A percentile compares a stretch with the other conserved stretches of the same genome.
Conservation (phyloP, 2,888 invertebrate species). For the Drosophila cyrtoloma region DNA sequence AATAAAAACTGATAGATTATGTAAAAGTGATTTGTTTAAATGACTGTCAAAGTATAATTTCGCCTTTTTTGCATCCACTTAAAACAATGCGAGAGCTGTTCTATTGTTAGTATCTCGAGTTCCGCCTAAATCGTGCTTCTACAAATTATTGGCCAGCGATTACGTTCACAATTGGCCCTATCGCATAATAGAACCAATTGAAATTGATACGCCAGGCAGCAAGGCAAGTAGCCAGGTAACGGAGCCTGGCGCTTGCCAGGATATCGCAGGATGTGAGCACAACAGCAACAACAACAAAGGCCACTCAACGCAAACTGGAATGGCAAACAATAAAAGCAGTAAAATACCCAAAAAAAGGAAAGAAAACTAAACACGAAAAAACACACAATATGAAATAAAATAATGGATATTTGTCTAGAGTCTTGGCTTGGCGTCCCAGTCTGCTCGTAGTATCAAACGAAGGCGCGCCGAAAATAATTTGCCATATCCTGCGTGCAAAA, state of each 20-base stretch:
- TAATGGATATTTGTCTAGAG: conserved; percentile 38
- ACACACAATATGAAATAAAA: conserved; percentile 8
- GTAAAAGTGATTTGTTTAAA: background rate
- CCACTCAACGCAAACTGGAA: conserved; percentile 25
- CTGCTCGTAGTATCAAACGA: conserved; percentile 17
- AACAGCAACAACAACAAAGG: conserved; percentile 22
- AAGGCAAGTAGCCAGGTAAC: conserved; percentile 33
- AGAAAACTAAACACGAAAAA: background rate
- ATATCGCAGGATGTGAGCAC: conserved; percentile 44
- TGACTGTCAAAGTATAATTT: background rate
- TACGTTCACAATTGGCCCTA: conserved; percentile 40
- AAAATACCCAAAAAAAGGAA: background rate
- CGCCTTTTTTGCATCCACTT: background rate
- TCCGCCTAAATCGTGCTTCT: conserved; percentile 16
- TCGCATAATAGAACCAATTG: conserved; percentile 54
- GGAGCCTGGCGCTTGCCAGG: conserved; percentile 62
- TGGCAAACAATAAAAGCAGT: conserved; percentile 30
- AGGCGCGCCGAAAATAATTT: conserved; percentile 63
- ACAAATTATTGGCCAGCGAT: conserved; percentile 13
- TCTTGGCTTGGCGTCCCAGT: conserved; percentile 3
- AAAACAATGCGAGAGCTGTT: background rate
- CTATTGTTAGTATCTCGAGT: conserved; percentile 4
- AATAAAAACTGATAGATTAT: background rate
- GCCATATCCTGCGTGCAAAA: conserved; percentile 69
- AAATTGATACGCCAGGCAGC: conserved; percentile 53